Evolutionary conservation across 2,888 invertebrate species (phyloP), one percentile per base, ranked within the genome.

Genomic region (Gortyna flavago): DNA sequence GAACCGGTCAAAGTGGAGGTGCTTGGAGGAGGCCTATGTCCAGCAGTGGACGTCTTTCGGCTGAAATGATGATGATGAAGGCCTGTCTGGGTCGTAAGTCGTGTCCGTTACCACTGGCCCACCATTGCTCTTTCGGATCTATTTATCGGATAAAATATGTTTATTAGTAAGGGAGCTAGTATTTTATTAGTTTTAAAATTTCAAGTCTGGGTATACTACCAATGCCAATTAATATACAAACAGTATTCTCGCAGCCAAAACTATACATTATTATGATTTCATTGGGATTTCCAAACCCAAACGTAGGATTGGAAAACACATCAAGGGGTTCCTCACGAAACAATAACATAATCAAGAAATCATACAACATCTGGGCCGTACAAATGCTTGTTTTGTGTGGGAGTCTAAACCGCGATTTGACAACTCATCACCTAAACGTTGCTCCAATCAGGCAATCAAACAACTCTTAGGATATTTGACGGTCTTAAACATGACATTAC

Each of bases 391-490:
- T 18, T 35, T 18, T 7, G 1, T 51, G n/a, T 44, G 9, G 41
- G 2, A 29, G 5, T 44, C 32, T 8, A 21, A 59, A 54, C 72
- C 29, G 38, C 35, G 0, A 41, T 29, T 25, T 51, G 7, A 16
- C 29, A 16, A 29, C 13, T 29, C 5, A 61, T 29, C 25, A 11
- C 11, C 32, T 16, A 59, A 16, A n/a, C 16, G 18, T 29, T 78
- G 21, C 16, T 51, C 32, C 21, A 66, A 78, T 61, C 41, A 79
- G 21, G 18, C 29, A 11, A 54, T 61, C 59, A 72, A 48, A 67
- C 29, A 72, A 9, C 59, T 16, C 32, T 48, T 48, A n/a, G 5
- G 13, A 21, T 29, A 72, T 13, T 65, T 4, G 6, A 76, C 9
- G 8, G 8, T 7, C 25, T 25, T 4, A 2, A 25, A n/a, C 0